Percentiles rank a stretch among this genome's conserved stretches.
phyloP scores from a whole-genome alignment of 2,113 vertebrate genomes.

The Ictalurus punctatus region DNA sequence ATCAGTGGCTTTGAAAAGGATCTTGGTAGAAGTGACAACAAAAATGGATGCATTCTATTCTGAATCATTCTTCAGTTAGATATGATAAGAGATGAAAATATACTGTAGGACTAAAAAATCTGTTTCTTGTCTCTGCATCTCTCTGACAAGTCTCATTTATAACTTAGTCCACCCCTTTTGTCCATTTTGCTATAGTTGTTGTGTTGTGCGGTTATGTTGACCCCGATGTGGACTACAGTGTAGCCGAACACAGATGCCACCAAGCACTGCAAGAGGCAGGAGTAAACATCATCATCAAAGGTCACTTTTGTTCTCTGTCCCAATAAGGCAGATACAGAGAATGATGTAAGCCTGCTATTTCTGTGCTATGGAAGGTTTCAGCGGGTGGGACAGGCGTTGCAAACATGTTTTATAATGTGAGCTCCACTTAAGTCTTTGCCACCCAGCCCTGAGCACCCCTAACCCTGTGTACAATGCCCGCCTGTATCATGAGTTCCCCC shows the following conservation, averaged over 20 bases:
- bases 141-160: neutral
- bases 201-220: slow-evolving; percentile 1
- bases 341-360: slow-evolving; percentile 39
- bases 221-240: neutral
- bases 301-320: slow-evolving; percentile 13
- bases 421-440: slow-evolving; percentile 23
- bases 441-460: neutral
- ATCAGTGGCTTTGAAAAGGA: neutral
- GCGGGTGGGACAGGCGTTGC: slow-evolving; percentile 15
- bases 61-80: neutral
- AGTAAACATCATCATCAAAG: slow-evolving; percentile 32
- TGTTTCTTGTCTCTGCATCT: neutral
- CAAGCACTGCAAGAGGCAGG: neutral
- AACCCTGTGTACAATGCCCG: slow-evolving; percentile 36
- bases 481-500: slow-evolving; percentile 39
- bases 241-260: slow-evolving; percentile 21
- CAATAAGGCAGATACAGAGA: neutral
- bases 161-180: neutral
- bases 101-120: neutral
- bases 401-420: slow-evolving; percentile 27
- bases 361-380: neutral
- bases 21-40: neutral
- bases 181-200: neutral
- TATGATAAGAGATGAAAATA: neutral
- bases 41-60: neutral